Evolutionary conservation across 92 coral and sea anemone genomes (phyloP).

Genomic region (Anthopleura xanthogrammica): DNA sequence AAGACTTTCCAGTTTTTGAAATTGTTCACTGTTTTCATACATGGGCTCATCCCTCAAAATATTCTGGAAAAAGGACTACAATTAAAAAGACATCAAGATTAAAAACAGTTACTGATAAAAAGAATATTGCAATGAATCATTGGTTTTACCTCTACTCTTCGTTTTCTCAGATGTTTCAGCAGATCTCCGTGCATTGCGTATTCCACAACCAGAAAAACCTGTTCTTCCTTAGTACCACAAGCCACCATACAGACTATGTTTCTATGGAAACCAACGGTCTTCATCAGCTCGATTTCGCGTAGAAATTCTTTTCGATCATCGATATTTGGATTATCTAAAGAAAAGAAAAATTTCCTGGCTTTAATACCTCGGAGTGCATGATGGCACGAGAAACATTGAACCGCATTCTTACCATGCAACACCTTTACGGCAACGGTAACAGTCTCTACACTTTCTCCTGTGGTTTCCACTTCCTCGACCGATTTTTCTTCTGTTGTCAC

Average conservation of each 20-base stretch:
- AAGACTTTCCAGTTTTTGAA: conserved; percentile 3
- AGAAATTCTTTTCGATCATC: conserved; percentile 15
- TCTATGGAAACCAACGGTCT: conserved; percentile 29
- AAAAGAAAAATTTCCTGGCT: too few relatives aligned
- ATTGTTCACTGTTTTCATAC: conserved; percentile 5
- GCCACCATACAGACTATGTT: conserved; percentile 31
- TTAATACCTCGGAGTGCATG: too few relatives aligned
- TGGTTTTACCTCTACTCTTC: conserved; percentile 1
- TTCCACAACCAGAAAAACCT: conserved; percentile 16
- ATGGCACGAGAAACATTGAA: too few relatives aligned
- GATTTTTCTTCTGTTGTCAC: not conserved
- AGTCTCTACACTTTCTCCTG: not conserved
- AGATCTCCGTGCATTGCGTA: conserved; percentile 22
- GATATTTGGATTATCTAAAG: too few relatives aligned
- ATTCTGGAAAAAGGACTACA: not conserved
- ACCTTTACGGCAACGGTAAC: conserved; percentile 11
- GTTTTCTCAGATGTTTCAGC: not conserved
- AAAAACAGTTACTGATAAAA: too few relatives aligned
- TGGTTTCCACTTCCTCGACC: not conserved
- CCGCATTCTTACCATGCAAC: conserved; percentile 11
- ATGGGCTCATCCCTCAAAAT: not conserved
- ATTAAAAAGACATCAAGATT: too few relatives aligned
- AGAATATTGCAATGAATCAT: too few relatives aligned
- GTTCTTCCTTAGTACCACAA: conserved; percentile 24
- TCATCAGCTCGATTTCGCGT: conserved; percentile 26